Conservation (phyloP, 2,888 invertebrate genomes). For the Cyrtodaria siliqua region DNA sequence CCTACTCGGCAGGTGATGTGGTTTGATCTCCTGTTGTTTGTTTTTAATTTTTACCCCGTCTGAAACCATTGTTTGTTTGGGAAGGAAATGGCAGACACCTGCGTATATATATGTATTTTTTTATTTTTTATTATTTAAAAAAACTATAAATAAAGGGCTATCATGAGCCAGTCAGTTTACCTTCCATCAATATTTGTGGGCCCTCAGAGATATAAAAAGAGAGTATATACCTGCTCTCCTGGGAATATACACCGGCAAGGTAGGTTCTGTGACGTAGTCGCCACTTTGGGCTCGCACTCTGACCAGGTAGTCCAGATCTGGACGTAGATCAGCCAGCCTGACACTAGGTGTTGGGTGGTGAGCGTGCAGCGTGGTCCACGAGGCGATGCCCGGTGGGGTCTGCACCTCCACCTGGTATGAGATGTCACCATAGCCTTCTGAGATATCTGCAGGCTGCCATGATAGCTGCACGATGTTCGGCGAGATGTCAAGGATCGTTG, state of each 20-base stretch:
- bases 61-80: too few species aligned
- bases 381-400: constrained; percentile 84
- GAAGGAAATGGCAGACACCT: too few species aligned
- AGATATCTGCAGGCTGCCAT: constrained; percentile 97
- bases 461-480: constrained; percentile 96
- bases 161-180: too few species aligned
- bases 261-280: constrained; percentile 98
- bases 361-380: constrained; percentile 79
- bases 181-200: too few species aligned
- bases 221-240: constrained; percentile 74
- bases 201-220: too few species aligned
- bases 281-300: constrained; percentile 98
- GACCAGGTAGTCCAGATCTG: constrained; percentile 95
- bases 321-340: constrained; percentile 73
- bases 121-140: too few species aligned
- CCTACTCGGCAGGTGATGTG: too few species aligned
- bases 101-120: too few species aligned
- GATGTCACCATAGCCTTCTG: constrained; percentile 92
- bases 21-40: too few species aligned
- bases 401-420: constrained; percentile 97
- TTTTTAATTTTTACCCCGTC: too few species aligned
- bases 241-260: constrained; percentile 88
- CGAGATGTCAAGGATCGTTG: constrained; percentile 96
- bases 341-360: constrained; percentile 71
- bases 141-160: too few species aligned